phyloP scores from a whole-genome alignment of 2,888 invertebrate species.

The Nemoura dubitans region DNA sequence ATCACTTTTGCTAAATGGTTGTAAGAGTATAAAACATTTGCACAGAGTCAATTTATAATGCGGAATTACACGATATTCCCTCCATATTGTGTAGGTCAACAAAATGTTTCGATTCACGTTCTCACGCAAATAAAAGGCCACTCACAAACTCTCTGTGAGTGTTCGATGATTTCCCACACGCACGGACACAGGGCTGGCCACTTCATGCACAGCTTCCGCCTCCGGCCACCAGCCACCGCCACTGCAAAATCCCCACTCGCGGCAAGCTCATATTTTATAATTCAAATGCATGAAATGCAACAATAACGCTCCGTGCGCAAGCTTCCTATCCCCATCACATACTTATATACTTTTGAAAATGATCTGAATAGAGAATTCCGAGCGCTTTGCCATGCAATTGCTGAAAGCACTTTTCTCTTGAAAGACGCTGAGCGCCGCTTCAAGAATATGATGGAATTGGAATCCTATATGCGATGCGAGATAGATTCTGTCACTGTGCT shows the following conservation, averaged over 20 bases:
- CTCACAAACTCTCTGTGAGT: too few relatives aligned
- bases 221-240: not conserved
- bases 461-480: not conserved
- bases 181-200: not conserved
- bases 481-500: slow-evolving; percentile 26
- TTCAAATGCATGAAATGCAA: not conserved
- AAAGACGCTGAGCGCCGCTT: slow-evolving; percentile 25
- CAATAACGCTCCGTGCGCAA: not conserved
- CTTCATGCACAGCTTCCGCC: not conserved
- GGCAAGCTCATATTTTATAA: not conserved
- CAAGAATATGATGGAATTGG: slow-evolving; percentile 37
- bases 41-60: too few relatives aligned
- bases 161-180: not conserved
- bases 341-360: slow-evolving; percentile 25
- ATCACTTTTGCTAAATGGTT: too few relatives aligned
- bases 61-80: too few relatives aligned
- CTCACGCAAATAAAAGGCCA: too few relatives aligned
- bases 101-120: too few relatives aligned
- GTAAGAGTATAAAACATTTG: too few relatives aligned
- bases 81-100: too few relatives aligned
- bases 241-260: not conserved
- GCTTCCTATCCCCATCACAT: slow-evolving; percentile 14
- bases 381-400: slow-evolving; percentile 13
- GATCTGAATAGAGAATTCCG: slow-evolving; percentile 32
- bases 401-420: slow-evolving; percentile 24